Evolutionary conservation across 1,140 invertebrate species (phyloP), one percentile per base, ranked within the genome.

Genomic region (Drosophila gunungcola): DNA sequence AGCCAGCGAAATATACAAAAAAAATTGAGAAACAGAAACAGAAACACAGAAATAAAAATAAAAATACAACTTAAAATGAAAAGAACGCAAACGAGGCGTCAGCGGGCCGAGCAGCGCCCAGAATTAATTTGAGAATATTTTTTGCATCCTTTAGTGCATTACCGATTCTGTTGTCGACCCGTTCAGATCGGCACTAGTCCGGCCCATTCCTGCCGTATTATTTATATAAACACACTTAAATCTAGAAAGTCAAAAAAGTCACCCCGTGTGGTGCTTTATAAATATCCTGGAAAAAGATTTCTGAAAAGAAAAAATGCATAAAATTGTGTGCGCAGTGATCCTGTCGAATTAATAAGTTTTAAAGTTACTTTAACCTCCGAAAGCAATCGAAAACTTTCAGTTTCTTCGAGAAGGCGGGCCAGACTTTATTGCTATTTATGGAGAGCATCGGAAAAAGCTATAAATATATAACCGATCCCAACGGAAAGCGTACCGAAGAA

Each of bases 71-170:
- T 7, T 16, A 11, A 43, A 43, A 43, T 4, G n/a, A 61, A 51
- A 39, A 36, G 53, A 67, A 72, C 65, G 62, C 49, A 36, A 69
- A 46, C 65, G 68, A 72, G 69, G 64, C 68, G 65, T 55, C 64
- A 39, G 64, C 51, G 64, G 65, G 65, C 65, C 65, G 68, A 57
- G 68, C 68, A 72, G 68, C 68, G 64, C 68, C 68, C 65, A 78
- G 76, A 73, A 83, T 81, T 82, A 82, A 81, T 82, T 91, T 84
- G 84, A 91, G 89, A 91, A 82, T 88, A 89, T 91, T 91, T 90
- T 88, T 91, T 91, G 89, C 89, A 91, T 91, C 90, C 89, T 91
- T 89, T 91, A 91, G 89, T 91, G 89, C 89, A 91, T 91, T 91
- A 80, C 89, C 85, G 89, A 82, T 91, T 91, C 78, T 85, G 89